These are phyloP conservation scores for Microctonus hyperodae DNA, from an alignment of 2,888 invertebrate genomes.

Conservation along the genomic window DNA sequence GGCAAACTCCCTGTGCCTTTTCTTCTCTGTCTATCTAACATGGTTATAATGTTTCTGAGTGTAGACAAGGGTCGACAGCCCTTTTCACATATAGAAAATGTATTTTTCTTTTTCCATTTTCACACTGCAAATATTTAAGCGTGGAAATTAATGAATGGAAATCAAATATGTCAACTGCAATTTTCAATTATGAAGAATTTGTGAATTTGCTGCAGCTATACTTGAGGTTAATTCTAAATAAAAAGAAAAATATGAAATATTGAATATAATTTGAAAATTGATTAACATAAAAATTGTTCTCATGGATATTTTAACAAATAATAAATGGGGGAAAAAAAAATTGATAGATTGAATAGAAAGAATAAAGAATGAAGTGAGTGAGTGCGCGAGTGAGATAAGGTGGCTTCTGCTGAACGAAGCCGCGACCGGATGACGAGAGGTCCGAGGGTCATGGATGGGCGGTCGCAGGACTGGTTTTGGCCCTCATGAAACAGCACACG, in stretches of 20 bases:
- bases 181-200: too few species aligned
- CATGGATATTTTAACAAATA: slow-evolving; percentile 5
- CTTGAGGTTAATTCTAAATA: too few species aligned
- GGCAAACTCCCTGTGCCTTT: background rate
- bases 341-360: too few species aligned
- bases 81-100: background rate
- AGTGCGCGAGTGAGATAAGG: slow-evolving; percentile 37
- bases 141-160: too few species aligned
- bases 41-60: slow-evolving; percentile 21
- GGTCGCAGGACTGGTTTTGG: slow-evolving; percentile 60
- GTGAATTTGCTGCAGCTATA: too few species aligned
- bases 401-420: slow-evolving; percentile 34
- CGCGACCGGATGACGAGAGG: slow-evolving; percentile 60
- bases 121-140: too few species aligned
- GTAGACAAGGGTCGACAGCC: slow-evolving; percentile 18
- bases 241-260: background rate
- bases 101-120: slow-evolving; percentile 4
- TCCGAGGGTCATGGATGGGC: slow-evolving; percentile 60
- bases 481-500: slow-evolving; percentile 37
- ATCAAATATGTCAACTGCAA: too few species aligned
- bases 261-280: too few species aligned
- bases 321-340: slow-evolving; percentile 19
- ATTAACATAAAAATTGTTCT: background rate
- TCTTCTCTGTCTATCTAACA: slow-evolving; percentile 1
- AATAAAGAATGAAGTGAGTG: slow-evolving; percentile 16